Evolutionary conservation across 2,888 invertebrate genomes (phyloP).

Genomic region (Heteromyza rotundicornis): DNA sequence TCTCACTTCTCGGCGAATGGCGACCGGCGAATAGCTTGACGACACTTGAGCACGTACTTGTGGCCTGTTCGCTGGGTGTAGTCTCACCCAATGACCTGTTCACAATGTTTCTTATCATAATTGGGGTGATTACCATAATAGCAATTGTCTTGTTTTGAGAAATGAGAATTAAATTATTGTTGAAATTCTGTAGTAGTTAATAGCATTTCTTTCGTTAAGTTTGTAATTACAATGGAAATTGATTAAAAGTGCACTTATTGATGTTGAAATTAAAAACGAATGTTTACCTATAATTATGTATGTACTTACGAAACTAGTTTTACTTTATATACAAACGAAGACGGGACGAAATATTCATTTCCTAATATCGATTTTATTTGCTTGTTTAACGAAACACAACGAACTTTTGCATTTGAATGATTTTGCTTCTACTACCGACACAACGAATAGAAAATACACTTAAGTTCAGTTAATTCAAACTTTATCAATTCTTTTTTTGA

Average conservation of each 20-base stretch:
- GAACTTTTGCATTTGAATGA: no score
- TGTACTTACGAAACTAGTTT: no score
- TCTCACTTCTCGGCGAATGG: slow-evolving; percentile 53
- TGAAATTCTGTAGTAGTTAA: neutral
- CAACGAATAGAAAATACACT: no score
- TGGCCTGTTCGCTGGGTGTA: slow-evolving; percentile 80
- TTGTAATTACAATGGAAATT: slow-evolving; percentile 22
- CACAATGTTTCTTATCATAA: slow-evolving; percentile 75
- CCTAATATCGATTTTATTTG: no score
- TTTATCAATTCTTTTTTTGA: neutral
- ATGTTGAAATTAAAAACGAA: no score
- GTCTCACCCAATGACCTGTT: slow-evolving; percentile 74
- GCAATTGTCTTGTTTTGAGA: slow-evolving; percentile 62
- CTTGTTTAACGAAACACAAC: no score
- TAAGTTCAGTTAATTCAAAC: no score
- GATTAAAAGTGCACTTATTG: slow-evolving; percentile 23
- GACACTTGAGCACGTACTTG: slow-evolving; percentile 68
- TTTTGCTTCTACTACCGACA: no score
- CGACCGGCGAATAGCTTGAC: slow-evolving; percentile 52
- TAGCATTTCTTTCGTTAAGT: slow-evolving; percentile 18
- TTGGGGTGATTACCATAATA: slow-evolving; percentile 76
- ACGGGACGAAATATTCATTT: no score
- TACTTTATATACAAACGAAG: no score
- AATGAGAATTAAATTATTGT: no score
- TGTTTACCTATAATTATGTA: no score